Base-by-base conservation (phyloP, 2,797 vertebrate genomes). In the Sphaeramia orbicularis region DNA sequence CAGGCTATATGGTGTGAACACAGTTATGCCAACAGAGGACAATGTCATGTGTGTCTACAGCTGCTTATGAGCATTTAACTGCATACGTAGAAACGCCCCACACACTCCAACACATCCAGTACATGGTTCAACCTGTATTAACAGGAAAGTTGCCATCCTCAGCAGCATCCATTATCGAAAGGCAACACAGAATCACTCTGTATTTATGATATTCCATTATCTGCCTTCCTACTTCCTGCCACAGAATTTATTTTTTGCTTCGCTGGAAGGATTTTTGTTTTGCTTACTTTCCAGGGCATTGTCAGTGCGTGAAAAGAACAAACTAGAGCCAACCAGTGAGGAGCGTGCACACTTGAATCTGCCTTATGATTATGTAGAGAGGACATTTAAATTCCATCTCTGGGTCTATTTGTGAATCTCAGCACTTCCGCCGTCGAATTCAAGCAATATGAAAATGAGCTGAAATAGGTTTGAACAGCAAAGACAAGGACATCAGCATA, bases 131-230 rank as follows among this genome's bases (percentile, higher is more conserved):
- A 60, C 49, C 9, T 52, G n/a, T 37, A 65, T 65, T 48, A 64
- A 47, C 37, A 63, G 65, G 51, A 76, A 49, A 76, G 61, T n/a
- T 10, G 42, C 67, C 44, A 37, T 37, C 51, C 18, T 70, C 76
- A 64, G 71, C 63, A 43, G 27, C 59, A 78, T 73, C 62, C 21
- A 51, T 69, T 69, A 73, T 64, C 40, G 21, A 76, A 53, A 38
- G 55, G 21, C 41, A 43, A 58, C 19, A 44, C 8, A 49, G 45
- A 58, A 67, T 68, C 55, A 53, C 70, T 73, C 27, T 67, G 59
- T 66, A 76, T 82, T 78, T 72, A 79, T 84, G 74, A 83, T 78
- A 79, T 83, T 72, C 82, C 61, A 73, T 81, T 61, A 76, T 80
- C 65, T 47, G 37, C 32, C 5, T 81, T 42, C 60, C 59, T 13